These are phyloP conservation scores for Sebastes variabilis DNA, from an alignment of 2,797 vertebrate species.

Conservation along the genomic window DNA sequence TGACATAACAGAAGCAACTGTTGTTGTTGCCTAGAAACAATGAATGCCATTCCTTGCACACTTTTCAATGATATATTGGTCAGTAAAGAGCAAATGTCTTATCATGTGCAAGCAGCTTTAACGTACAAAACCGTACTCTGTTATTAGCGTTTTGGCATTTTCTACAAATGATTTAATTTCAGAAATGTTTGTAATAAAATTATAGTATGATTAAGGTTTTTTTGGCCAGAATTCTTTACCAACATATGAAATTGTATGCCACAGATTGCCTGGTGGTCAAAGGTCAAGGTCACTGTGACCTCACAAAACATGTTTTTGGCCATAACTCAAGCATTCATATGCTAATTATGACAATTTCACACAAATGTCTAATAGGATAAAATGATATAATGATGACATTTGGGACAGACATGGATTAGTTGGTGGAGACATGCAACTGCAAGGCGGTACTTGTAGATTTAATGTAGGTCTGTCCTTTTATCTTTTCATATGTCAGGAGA, in stretches of 20 bases:
- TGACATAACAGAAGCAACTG: no score
- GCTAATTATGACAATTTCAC: no score
- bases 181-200: not conserved
- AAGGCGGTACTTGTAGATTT: not conserved
- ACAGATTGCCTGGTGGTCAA: no score
- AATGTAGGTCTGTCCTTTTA: not conserved
- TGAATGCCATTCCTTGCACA: no score
- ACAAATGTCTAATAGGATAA: no score
- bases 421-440: no score
- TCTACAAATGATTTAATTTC: not conserved
- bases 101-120: no score
- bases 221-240: not conserved
- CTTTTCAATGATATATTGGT: no score
- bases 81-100: no score
- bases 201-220: not conserved
- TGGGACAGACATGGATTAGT: not conserved
- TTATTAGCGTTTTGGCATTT: not conserved
- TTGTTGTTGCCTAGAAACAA: no score
- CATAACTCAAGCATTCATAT: no score
- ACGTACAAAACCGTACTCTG: not conserved
- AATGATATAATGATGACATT: rapidly evolving
- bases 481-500: not conserved
- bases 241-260: not conserved
- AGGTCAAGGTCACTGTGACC: no score
- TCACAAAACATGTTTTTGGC: not conserved